phyloP scores from a whole-genome alignment of 2,113 vertebrate species.

The Canis aureus region DNA sequence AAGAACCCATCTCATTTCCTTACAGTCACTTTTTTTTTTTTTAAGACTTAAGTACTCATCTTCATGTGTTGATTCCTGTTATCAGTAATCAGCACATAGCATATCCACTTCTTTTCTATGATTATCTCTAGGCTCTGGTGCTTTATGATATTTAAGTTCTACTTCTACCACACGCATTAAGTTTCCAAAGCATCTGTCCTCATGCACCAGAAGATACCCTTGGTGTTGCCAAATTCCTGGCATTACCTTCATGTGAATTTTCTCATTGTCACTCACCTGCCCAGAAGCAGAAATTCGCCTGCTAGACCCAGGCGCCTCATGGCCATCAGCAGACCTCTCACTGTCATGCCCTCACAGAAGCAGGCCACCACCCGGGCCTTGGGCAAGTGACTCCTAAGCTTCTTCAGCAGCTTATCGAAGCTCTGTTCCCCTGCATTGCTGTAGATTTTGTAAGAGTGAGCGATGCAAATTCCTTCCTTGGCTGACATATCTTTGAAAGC shows the following conservation, averaged over 20 bases:
- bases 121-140: background rate
- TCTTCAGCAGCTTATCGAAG: conserved; percentile 95
- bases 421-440: conserved; percentile 98
- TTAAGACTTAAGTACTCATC: background rate
- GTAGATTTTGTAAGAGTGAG: conserved; percentile 99
- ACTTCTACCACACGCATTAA: background rate
- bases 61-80: background rate
- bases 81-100: background rate
- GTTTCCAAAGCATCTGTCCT: background rate
- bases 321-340: conserved; percentile 97
- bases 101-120: background rate
- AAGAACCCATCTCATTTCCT: background rate
- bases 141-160: conserved; percentile 6
- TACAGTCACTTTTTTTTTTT: background rate
- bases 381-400: conserved; percentile 94
- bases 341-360: conserved; percentile 99
- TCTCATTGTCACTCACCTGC: conserved; percentile 92
- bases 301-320: conserved; percentile 95
- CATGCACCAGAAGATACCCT: background rate
- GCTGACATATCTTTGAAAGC: conserved; percentile 99
- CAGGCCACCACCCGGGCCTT: conserved; percentile 98
- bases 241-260: background rate
- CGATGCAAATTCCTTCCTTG: conserved; percentile 98
- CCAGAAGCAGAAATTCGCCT: conserved; percentile 96
- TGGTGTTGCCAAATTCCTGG: background rate